Evolutionary conservation across 2,113 vertebrate species (phyloP), one percentile per base, ranked within the genome.

Genomic region (Oreochromis tanganicae): DNA sequence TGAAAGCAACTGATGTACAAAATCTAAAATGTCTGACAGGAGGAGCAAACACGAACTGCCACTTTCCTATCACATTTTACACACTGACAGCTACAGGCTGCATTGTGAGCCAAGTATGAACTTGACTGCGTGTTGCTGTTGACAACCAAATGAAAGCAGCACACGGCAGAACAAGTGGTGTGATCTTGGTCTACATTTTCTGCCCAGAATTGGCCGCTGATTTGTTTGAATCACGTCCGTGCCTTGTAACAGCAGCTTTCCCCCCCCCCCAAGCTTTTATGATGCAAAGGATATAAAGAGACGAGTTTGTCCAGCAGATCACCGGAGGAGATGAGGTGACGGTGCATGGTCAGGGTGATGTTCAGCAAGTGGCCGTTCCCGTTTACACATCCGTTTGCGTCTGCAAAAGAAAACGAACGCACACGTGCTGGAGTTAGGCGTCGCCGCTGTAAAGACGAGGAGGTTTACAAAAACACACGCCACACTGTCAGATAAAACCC

Each of bases 341-440:
- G 97, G 90, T 99, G 98, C 98, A 99, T 99, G 85, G 98, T 97
- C 92, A 99, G 95, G 90, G 96, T 96, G 92, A 98, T 97, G 92
- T 98, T 97, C 88, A 99, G 83, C 88, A 99, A 94, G 57, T 99
- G 97, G 91, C 94, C 97, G 94, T 96, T 98, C 61, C 97, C 96
- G 91, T 95, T 97, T 7, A 98, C 87, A 87, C 96, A 97, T 81
- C 98, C 98, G 36, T 98, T 97, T 27, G 97, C 91, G 95, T 99
- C 98, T 99, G 96, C 24, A 97, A 89, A 14, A 91, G 63, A 93
- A 86, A 29, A 87, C 6, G 34, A 27, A 73, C 0, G 13, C 68
- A 46, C 21, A 84, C 57, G 82, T 27, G 63, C 9, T 56, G n/a
- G 4, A 52, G 50, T 38, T 55, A 9, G 79, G 14, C 4, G 7